These are phyloP conservation scores for Notothenia rossii DNA, from an alignment of 2,113 vertebrate genomes.

Conservation along the genomic window DNA sequence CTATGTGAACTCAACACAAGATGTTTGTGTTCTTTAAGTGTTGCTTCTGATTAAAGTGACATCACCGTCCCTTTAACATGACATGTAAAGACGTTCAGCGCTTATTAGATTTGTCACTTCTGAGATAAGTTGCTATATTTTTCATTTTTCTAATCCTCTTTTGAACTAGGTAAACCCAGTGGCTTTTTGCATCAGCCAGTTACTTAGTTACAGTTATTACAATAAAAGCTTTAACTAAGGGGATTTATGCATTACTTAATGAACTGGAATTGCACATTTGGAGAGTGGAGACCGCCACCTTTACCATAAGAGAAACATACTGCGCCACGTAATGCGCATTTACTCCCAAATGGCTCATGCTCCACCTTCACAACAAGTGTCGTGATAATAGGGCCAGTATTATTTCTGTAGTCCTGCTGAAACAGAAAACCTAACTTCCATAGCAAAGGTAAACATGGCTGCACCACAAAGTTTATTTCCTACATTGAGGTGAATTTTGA, in stretches of 20 bases:
- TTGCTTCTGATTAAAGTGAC: slow-evolving; percentile 13
- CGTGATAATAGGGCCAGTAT: no score
- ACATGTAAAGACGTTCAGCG: neutral
- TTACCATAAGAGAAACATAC: no score
- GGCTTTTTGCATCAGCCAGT: neutral
- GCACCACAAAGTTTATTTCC: neutral
- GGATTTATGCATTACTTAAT: neutral
- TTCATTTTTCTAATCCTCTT: neutral
- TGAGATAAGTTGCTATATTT: neutral
- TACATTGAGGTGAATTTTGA: neutral
- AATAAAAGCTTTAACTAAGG: neutral
- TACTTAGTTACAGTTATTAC: neutral
- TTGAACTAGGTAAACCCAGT: neutral
- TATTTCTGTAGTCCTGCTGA: no score
- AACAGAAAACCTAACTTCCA: no score
- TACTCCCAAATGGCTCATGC: no score
- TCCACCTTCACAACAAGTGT: no score
- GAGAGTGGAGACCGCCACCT: no score
- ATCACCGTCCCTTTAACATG: neutral
- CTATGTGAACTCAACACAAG: slow-evolving; percentile 36
- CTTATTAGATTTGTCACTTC: neutral
- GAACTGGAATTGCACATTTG: no score
- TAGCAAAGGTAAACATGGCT: neutral
- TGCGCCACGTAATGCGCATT: no score
- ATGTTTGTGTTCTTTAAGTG: slow-evolving; percentile 36